Evolutionary conservation across 2,797 vertebrate genomes (phyloP), one percentile per base, ranked within the genome.

Genomic region (Parambassis ranga): DNA sequence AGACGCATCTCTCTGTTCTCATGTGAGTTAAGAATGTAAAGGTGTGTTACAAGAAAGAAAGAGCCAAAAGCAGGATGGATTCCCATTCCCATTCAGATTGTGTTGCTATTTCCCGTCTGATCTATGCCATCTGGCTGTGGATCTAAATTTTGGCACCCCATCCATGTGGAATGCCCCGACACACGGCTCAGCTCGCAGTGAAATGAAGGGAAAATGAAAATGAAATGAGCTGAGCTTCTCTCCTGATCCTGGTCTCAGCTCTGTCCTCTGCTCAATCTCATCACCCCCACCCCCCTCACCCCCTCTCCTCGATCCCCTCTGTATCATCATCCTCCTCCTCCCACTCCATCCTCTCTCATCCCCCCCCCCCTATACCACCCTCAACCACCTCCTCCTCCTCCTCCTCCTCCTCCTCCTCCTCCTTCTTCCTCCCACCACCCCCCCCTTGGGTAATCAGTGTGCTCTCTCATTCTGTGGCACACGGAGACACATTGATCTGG

Each of bases 371-470:
- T 30, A 13, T 49, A 55, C 11, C 60, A 26, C 27, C 20, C 38
- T 16, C 57, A n/a, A n/a, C n/a, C 57, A 30, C 44, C 49, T 37
- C 28, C 20, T 6, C 37, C 31, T 11, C 31, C 7, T 10, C 50
- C 35, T 20, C 56, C 32, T 22, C 30, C 39, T 33, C 50, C 32
- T 26, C 51, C 60, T 30, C 67, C 47, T 32, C 36, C 62, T 10
- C 47, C 69, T 20, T 55, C 63, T 67, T 48, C 73, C 75, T 50
- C n/a, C 71, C 71, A 81, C 91, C 41, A 7, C 41, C 42, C 86
- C 91, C 79, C 42, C 86, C 91, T 79, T 89, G 89, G 90, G 91
- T 92, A 93, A 92, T 93, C 91, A 93, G 90, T 86, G 88, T 83
- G 83, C 83, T 89, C 89, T 87, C 90, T 92, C 90, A 93, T 93